These are phyloP conservation scores for Loris lydekkerianus DNA, from an alignment of 2,797 vertebrate species.

Conservation along the genomic window DNA sequence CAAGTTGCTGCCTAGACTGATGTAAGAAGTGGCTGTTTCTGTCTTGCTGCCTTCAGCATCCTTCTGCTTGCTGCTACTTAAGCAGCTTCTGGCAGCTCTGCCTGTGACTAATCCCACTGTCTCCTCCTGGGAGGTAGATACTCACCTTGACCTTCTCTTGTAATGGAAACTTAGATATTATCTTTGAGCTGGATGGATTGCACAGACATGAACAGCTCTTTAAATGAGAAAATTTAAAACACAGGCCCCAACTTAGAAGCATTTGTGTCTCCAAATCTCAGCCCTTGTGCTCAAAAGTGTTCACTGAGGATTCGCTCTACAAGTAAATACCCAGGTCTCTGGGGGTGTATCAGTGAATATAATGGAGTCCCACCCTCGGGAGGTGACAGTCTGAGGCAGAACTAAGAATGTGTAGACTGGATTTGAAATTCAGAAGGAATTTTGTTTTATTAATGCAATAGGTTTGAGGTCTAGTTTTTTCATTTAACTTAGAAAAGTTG, in stretches of 20 bases:
- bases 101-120: not conserved
- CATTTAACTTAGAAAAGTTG: slow-evolving; percentile 21
- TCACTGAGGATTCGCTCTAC: not conserved
- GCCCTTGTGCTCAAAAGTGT: not conserved
- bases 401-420: not conserved
- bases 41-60: accelerated
- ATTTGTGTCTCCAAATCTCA: not conserved
- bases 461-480: not conserved
- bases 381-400: not conserved
- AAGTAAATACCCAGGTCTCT: not conserved
- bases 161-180: not conserved
- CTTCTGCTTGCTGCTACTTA: not conserved
- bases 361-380: not conserved
- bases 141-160: not conserved
- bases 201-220: not conserved
- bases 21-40: not conserved
- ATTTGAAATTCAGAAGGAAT: slow-evolving; percentile 49
- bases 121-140: not conserved
- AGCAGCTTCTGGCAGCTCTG: not conserved
- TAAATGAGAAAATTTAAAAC: not conserved
- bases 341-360: not conserved
- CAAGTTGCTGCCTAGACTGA: not conserved
- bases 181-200: not conserved
- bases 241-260: not conserved
- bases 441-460: slow-evolving; percentile 32